phyloP scores from a whole-genome alignment of 2,113 vertebrate genomes.

The Hydropotes inermis region DNA sequence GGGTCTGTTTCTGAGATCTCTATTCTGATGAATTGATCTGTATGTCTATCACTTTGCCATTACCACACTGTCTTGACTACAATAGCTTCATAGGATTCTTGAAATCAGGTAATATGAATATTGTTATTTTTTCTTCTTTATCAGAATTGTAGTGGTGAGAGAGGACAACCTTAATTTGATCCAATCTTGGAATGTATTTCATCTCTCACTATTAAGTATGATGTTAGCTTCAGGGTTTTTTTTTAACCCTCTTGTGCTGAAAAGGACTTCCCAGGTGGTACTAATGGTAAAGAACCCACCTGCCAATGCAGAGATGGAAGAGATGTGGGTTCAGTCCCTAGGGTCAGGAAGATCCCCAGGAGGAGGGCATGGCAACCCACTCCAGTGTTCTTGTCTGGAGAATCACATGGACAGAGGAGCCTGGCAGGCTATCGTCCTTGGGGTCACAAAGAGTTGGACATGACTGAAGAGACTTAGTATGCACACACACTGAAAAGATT shows the following conservation, averaged over 20 bases:
- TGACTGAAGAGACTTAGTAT: neutral
- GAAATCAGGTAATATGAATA: slow-evolving; percentile 17
- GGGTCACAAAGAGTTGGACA: neutral
- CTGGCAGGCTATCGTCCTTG: neutral
- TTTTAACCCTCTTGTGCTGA: neutral
- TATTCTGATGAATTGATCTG: neutral
- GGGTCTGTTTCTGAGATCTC: neutral
- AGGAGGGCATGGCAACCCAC: neutral
- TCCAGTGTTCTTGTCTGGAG: neutral
- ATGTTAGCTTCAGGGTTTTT: neutral
- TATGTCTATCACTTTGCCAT: neutral
- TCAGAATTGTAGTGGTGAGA: slow-evolving; percentile 28
- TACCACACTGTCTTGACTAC: slow-evolving; percentile 23
- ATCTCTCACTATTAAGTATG: slow-evolving; percentile 4
- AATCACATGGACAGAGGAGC: neutral
- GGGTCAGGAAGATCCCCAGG: neutral
- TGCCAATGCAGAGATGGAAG: neutral
- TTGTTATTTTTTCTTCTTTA: slow-evolving; percentile 10
- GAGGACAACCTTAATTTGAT: neutral
- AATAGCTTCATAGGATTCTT: slow-evolving; percentile 25
- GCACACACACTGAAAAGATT: slow-evolving; percentile 13
- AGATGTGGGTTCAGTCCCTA: neutral
- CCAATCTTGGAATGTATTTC: neutral
- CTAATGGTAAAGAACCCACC: neutral
- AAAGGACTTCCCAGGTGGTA: neutral